Conservation (phyloP, 2,797 vertebrate species). For the Poliocrania exsul region DNA sequence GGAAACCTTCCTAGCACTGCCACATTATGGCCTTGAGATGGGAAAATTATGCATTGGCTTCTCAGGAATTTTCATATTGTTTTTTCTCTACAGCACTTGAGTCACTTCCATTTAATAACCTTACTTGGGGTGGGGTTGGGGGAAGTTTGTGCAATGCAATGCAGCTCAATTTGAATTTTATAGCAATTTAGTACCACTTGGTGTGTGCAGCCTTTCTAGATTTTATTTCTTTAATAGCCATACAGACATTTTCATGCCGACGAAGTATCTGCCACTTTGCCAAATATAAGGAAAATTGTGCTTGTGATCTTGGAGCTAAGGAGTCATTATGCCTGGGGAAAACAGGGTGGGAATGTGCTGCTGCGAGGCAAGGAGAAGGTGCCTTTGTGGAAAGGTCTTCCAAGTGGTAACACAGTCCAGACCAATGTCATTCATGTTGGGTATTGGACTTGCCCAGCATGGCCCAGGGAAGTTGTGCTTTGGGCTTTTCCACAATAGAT, state of each 20-base stretch:
- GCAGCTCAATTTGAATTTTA: slow-evolving; percentile 20
- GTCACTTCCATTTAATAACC: slow-evolving; percentile 19
- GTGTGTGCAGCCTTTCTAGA: neutral
- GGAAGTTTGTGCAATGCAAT: neutral
- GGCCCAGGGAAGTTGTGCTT: neutral
- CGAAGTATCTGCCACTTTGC: neutral
- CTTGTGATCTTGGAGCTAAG: neutral
- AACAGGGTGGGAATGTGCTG: accelerated
- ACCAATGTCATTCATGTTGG: neutral
- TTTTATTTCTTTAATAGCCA: slow-evolving; percentile 34
- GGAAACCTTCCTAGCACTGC: neutral
- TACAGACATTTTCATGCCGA: neutral
- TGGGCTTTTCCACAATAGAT: neutral
- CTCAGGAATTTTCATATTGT: neutral
- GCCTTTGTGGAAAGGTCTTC: neutral
- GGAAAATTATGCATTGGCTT: slow-evolving; percentile 44
- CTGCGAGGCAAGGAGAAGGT: neutral
- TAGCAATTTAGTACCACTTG: neutral
- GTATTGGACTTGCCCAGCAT: accelerated
- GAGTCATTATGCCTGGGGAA: neutral
- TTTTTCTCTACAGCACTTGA: neutral
- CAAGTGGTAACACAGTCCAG: neutral
- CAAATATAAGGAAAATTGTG: neutral
- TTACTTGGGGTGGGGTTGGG: neutral
- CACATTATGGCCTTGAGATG: slow-evolving; percentile 7